phyloP scores from a whole-genome alignment of 2,797 vertebrate species.

The Pipistrellus pygmaeus region DNA sequence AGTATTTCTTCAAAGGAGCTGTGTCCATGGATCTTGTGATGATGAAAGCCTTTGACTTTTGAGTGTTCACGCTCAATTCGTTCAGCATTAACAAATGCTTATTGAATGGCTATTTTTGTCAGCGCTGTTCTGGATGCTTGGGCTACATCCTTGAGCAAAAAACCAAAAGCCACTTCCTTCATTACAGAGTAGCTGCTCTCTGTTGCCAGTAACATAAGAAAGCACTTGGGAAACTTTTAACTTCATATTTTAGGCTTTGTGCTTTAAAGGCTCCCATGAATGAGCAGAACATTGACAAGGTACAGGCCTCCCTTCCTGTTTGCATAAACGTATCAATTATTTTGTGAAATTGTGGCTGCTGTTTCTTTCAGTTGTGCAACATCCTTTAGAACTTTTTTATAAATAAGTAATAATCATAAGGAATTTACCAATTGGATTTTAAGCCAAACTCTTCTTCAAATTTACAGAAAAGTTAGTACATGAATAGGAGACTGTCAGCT shows the following conservation, averaged over 20 bases:
- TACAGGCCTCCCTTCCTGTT: not conserved
- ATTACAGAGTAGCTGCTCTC: not conserved
- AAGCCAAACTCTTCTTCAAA: not conserved
- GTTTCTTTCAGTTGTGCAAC: not conserved
- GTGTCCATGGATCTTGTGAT: not conserved
- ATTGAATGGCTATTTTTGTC: not conserved
- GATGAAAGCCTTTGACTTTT: not conserved
- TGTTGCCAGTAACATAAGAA: not conserved
- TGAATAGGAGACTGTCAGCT: not conserved
- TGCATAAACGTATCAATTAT: not conserved
- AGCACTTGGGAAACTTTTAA: not conserved
- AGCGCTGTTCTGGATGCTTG: not conserved
- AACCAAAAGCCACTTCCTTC: not conserved
- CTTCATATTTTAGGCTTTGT: not conserved
- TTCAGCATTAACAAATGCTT: not conserved
- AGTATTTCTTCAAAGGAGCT: not conserved
- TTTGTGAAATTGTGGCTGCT: not conserved
- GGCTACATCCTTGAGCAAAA: not conserved
- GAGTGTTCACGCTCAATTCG: not conserved
- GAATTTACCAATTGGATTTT: not conserved
- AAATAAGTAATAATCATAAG: conserved; percentile 14
- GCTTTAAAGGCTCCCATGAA: not conserved
- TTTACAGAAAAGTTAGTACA: not conserved
- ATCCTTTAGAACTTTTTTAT: not conserved
- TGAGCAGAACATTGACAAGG: not conserved